Evolutionary conservation across 2,797 vertebrate genomes (phyloP).

Genomic region (Acanthurus lineatus): DNA sequence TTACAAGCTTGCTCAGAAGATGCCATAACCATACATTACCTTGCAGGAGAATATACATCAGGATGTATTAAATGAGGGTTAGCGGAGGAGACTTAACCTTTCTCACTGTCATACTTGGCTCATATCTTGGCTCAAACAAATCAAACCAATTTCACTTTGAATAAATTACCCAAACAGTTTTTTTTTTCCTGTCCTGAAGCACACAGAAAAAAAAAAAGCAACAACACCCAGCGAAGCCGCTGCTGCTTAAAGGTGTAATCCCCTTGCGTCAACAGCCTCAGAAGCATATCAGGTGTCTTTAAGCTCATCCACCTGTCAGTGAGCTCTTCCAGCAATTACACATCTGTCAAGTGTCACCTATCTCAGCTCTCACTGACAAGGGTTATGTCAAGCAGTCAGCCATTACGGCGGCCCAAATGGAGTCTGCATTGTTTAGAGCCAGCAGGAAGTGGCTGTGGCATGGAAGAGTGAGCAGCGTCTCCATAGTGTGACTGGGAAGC

Average conservation of each 20-base stretch:
- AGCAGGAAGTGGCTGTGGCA: slow-evolving; percentile 78
- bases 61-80: slow-evolving; percentile 53
- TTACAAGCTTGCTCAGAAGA: slow-evolving; percentile 49
- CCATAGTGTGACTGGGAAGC: slow-evolving; percentile 75
- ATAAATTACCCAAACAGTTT: slow-evolving; percentile 40
- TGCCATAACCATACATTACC: slow-evolving; percentile 51
- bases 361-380: slow-evolving; percentile 82
- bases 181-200: slow-evolving; percentile 21
- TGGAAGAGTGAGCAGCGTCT: slow-evolving; percentile 83
- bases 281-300: slow-evolving; percentile 85
- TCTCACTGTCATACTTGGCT: slow-evolving; percentile 38
- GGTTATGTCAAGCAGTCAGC: slow-evolving; percentile 88
- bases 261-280: slow-evolving; percentile 72
- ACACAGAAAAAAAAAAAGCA: slow-evolving; percentile 16
- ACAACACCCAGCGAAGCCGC: slow-evolving; percentile 60
- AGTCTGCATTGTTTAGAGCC: slow-evolving; percentile 84
- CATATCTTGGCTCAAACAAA: slow-evolving; percentile 54
- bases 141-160: slow-evolving; percentile 64
- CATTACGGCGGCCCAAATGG: slow-evolving; percentile 84
- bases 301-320: slow-evolving; percentile 86
- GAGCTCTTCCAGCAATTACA: slow-evolving; percentile 87
- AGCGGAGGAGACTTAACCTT: slow-evolving; percentile 53
- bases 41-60: slow-evolving; percentile 43
- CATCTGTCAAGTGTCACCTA: slow-evolving; percentile 89
- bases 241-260: slow-evolving; percentile 80